Conservation (phyloP, 1,140 invertebrate species). For the Calephelis nemesis region DNA sequence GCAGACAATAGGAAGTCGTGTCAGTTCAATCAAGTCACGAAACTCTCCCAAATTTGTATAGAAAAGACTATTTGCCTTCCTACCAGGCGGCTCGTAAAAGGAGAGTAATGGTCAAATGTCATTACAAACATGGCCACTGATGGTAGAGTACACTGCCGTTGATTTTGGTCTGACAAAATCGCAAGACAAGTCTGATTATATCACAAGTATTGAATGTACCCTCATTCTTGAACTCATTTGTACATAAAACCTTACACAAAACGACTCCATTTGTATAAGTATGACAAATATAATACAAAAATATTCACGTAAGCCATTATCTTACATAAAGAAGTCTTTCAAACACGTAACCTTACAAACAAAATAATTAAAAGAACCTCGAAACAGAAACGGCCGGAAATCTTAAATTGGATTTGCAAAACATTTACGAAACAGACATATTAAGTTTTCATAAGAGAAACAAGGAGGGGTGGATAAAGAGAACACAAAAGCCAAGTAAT, state of each 20-base stretch:
- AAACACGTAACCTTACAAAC: constrained; percentile 18
- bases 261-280: background rate
- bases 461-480: constrained; percentile 40
- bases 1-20: too few relatives aligned
- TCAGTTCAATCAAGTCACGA: too few relatives aligned
- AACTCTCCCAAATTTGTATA: too few relatives aligned
- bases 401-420: constrained; percentile 45
- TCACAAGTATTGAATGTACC: too few relatives aligned
- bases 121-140: too few relatives aligned
- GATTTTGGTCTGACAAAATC: too few relatives aligned
- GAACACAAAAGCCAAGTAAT: constrained; percentile 67
- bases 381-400: constrained; percentile 33
- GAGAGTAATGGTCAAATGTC: too few relatives aligned
- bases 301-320: constrained; percentile 1
- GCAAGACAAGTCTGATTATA: too few relatives aligned
- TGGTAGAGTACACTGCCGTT: too few relatives aligned
- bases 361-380: constrained; percentile 34
- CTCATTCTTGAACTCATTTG: too few relatives aligned
- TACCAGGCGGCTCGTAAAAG: too few relatives aligned
- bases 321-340: constrained; percentile 14
- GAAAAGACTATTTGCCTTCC: too few relatives aligned
- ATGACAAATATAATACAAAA: background rate
- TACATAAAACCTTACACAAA: background rate
- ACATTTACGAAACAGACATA: constrained; percentile 38
- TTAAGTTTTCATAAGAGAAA: constrained; percentile 24